These are phyloP conservation scores for Nasonia oneida DNA, from an alignment of 2,888 invertebrate genomes.

Conservation along the genomic window DNA sequence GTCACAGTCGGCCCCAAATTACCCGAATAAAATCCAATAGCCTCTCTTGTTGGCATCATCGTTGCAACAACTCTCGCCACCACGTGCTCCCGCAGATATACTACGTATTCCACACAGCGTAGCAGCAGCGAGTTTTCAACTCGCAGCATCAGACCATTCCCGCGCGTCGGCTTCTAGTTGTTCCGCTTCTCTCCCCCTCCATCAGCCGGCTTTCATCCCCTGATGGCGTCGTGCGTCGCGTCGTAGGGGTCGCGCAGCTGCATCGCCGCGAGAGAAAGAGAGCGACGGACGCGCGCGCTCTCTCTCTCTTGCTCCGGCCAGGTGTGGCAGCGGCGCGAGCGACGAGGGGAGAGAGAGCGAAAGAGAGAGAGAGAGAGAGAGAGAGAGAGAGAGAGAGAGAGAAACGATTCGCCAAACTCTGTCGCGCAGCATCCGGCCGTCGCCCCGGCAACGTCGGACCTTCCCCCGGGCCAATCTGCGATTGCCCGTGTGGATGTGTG, in stretches of 20 bases:
- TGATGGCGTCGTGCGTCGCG: constrained; percentile 24
- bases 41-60: not conserved
- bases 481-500: not conserved
- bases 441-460: constrained; percentile 67
- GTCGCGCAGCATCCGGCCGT: constrained; percentile 60
- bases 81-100: constrained; percentile 14
- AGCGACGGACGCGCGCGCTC: constrained; percentile 10
- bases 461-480: constrained; percentile 35
- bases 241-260: constrained; percentile 62
- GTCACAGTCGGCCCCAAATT: not conserved
- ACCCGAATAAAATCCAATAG: not conserved
- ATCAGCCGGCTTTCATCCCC: constrained; percentile 43
- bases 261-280: constrained; percentile 28
- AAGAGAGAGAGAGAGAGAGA: not conserved
- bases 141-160: not conserved
- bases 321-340: constrained; percentile 50
- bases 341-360: constrained; percentile 28
- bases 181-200: constrained; percentile 34
- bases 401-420: constrained; percentile 55
- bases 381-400: constrained; percentile 38
- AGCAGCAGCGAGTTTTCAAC: not conserved
- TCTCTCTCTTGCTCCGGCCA: constrained; percentile 41
- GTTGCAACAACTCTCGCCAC: not conserved
- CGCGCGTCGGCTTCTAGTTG: constrained; percentile 29
- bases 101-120: not conserved